Evolutionary conservation across 2,888 invertebrate genomes (phyloP).

Genomic region (Ceraclea dissimilis): DNA sequence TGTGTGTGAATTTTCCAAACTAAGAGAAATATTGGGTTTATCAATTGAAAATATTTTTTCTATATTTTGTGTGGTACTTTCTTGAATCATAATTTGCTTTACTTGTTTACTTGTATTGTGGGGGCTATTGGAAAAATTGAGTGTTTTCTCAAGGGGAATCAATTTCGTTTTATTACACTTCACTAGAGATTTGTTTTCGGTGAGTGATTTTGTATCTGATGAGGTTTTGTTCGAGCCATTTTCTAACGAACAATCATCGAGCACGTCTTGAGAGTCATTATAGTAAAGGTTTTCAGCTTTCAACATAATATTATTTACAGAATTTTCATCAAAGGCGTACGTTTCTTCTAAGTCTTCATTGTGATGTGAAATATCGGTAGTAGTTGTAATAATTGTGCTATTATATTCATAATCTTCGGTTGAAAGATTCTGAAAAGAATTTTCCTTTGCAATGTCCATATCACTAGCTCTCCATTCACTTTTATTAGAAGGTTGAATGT

Average conservation of each 20-base stretch:
- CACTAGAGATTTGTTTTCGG: background rate
- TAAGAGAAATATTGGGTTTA: background rate
- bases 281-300: conserved; percentile 8
- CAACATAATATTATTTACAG: background rate
- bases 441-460: background rate
- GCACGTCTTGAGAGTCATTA: background rate
- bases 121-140: background rate
- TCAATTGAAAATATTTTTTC: background rate
- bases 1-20: background rate
- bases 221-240: background rate
- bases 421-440: background rate
- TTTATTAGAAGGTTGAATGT: background rate
- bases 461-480: background rate
- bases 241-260: background rate
- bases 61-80: background rate
- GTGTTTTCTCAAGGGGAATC: background rate
- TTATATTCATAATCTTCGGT: background rate
- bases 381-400: background rate
- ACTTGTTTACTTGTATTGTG: background rate
- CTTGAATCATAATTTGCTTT: background rate
- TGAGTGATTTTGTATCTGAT: background rate
- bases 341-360: background rate
- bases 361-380: background rate
- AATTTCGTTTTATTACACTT: background rate
- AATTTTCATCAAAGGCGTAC: conserved; percentile 3